A percentile compares a stretch with the other conserved stretches of the same genome.
phyloP scores from a whole-genome alignment of 2,888 invertebrate genomes.

The Sipha maydis region DNA sequence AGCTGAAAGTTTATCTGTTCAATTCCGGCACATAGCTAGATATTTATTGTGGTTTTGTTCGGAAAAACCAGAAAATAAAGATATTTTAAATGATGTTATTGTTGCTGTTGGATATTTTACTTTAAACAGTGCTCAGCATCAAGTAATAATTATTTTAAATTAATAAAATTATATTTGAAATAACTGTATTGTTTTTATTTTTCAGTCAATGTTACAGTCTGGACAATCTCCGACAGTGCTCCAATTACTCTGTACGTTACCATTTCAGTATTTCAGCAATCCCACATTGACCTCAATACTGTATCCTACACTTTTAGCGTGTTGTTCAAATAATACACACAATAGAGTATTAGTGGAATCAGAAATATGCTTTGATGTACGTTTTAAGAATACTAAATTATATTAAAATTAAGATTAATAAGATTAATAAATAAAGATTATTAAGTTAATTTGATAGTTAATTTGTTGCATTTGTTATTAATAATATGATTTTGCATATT shows the following conservation, averaged over 20 bases:
- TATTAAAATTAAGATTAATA: neutral
- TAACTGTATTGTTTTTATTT: constrained; percentile 64
- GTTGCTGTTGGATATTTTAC: constrained; percentile 85
- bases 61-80: constrained; percentile 70
- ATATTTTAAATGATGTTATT: constrained; percentile 82
- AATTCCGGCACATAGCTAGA: constrained; percentile 87
- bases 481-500: constrained; percentile 24
- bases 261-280: constrained; percentile 87
- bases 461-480: neutral
- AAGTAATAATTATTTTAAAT: constrained; percentile 70
- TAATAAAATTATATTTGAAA: neutral
- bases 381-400: constrained; percentile 64
- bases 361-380: constrained; percentile 74
- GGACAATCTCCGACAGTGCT: constrained; percentile 82
- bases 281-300: constrained; percentile 76
- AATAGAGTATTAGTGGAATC: constrained; percentile 81
- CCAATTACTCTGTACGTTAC: constrained; percentile 80
- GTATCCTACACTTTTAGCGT: constrained; percentile 83
- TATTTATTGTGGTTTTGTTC: constrained; percentile 78
- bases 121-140: constrained; percentile 80
- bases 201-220: constrained; percentile 78
- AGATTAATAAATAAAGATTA: too few relatives aligned
- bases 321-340: constrained; percentile 75
- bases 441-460: neutral
- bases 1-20: constrained; percentile 85